Percentiles rank a stretch among this genome's conserved stretches.
Evolutionary conservation across 2,113 vertebrate genomes (phyloP).

Genomic region (Hyperoodon ampullatus): DNA sequence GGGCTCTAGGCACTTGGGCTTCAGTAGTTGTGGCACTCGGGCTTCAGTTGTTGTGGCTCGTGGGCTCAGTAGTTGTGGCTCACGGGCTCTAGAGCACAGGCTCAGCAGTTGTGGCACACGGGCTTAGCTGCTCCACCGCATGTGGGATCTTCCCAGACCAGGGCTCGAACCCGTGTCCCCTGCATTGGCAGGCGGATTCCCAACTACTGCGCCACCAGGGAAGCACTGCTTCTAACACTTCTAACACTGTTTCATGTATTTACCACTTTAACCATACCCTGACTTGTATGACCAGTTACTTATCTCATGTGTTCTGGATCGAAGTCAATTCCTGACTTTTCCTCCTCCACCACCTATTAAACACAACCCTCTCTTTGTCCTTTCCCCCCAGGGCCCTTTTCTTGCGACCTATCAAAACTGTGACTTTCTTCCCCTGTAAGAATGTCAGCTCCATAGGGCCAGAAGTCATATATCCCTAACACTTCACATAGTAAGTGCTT

Average conservation of each 20-base stretch:
- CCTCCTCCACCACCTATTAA: background rate
- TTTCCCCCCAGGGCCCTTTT: background rate
- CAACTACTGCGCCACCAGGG: no score
- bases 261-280: background rate
- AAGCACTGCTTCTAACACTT: background rate
- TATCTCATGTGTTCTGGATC: background rate
- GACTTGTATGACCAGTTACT: background rate
- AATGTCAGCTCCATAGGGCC: background rate
- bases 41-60: no score
- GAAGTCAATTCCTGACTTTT: background rate
- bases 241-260: background rate
- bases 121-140: rapidly evolving
- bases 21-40: no score
- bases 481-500: background rate
- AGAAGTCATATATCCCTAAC: background rate
- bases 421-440: background rate
- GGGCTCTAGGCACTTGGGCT: no score
- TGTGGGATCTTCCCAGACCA: no score
- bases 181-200: no score
- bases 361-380: background rate
- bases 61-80: no score
- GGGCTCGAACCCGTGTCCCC: no score
- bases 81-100: no score
- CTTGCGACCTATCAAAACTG: background rate
- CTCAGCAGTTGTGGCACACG: no score